Conservation (phyloP, 2,113 vertebrate species). For the Phalacrocorax carbo region DNA sequence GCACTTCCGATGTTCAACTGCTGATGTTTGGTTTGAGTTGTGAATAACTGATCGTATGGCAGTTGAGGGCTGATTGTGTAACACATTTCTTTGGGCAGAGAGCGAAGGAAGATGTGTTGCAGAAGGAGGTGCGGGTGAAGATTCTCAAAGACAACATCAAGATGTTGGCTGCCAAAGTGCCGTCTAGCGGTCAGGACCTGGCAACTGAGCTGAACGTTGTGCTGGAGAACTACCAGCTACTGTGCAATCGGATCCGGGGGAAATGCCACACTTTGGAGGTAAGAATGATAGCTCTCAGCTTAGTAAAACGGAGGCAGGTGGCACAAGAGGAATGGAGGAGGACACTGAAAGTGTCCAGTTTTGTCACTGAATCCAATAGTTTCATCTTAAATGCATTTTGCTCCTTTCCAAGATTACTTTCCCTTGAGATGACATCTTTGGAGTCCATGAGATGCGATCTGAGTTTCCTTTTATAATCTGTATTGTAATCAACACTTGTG, state of each 20-base stretch:
- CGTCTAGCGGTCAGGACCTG: constrained; percentile 84
- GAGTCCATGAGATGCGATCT: not conserved
- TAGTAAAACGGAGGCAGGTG: not conserved
- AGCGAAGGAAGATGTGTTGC: constrained; percentile 95
- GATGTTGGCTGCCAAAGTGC: constrained; percentile 80
- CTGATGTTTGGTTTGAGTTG: not conserved
- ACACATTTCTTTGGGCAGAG: constrained; percentile 73
- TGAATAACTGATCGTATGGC: not conserved
- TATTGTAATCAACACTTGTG: not conserved
- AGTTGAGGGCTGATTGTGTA: not conserved
- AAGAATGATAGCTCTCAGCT: not conserved
- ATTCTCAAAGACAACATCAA: constrained; percentile 97
- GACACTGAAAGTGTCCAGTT: not conserved
- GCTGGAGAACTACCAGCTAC: constrained; percentile 90
- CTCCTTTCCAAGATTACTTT: not conserved
- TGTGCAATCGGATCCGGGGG: constrained; percentile 93
- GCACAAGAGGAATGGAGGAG: not conserved
- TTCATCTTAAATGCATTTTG: not conserved
- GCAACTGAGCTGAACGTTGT: constrained; percentile 81
- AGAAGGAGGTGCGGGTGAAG: constrained; percentile 98
- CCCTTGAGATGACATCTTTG: not conserved
- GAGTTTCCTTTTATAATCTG: not conserved
- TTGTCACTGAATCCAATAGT: not conserved
- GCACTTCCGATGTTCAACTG: not conserved
- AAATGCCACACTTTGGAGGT: constrained; percentile 97